Base-by-base conservation (phyloP, 2,888 invertebrate genomes). In the Eilema griseolum region DNA sequence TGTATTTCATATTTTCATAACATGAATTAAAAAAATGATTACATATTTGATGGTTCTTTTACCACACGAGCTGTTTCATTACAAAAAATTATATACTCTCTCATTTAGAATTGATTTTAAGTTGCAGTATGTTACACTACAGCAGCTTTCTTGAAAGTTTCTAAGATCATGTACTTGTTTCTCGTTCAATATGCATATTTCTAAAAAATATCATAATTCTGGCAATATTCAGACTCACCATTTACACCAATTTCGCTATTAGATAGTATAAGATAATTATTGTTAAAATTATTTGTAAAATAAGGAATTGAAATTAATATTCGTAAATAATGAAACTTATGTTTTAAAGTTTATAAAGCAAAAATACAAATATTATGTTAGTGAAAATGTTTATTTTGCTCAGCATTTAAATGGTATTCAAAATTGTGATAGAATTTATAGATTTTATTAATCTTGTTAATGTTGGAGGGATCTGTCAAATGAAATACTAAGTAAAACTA, bases 211-310 rank as follows among this genome's bases (percentile, higher is more conserved):
- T 37, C 24, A 66, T 66, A 70, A 57, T 66, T 62, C 71, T 77
- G 70, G 70, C 60, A 77, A 77, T 37, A 66, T 73, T 73, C 23
- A 0, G 64, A 65, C 60, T 74, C 74, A 61, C 56, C 66, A 57
- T 75, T 82, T 83, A 83, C 84, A 81, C 84, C 83, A 83, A 81
- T 82, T 82, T 81, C 82, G 84, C 84, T 81, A 83, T 66, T 82
- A 79, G 77, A 57, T 77, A 79, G 75, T 69, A 60, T 76, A 79
- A 74, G 73, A 77, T 73, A 77, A 69, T 72, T 68, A 82, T 78
- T 77, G 82, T 82, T 81, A 83, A 73, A 67, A 70, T 0, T 75
- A 77, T 77, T 74, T 74, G 57, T 70, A 77, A 73, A 73, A 60
- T 82, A 82, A 82, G 81, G 82, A 82, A 82, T 79, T 82, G 82